Conservation (phyloP, 2,113 vertebrate genomes). For the Abramis brama region DNA sequence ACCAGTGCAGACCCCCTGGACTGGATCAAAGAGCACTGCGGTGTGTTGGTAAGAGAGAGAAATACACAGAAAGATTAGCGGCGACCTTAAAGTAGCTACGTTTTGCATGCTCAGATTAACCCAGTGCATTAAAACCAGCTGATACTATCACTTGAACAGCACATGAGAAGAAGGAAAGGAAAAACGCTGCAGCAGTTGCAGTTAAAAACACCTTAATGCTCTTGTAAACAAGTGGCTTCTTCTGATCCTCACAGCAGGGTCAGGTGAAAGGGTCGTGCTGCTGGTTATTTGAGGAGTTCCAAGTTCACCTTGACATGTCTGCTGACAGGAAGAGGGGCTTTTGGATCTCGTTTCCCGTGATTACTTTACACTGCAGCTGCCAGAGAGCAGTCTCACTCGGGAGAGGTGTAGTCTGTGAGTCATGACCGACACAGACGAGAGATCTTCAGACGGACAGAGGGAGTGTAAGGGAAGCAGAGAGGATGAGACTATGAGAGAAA, state of each 20-base stretch:
- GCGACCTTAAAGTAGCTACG: neutral
- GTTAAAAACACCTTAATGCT: conserved; percentile 52
- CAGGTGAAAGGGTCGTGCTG: conserved; percentile 60
- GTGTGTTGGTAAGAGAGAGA: conserved; percentile 19
- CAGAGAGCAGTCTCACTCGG: conserved; percentile 65
- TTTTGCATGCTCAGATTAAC: conserved; percentile 46
- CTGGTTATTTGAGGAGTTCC: conserved; percentile 76
- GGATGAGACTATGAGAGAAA: conserved; percentile 20
- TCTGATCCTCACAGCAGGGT: conserved; percentile 67
- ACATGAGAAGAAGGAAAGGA: conserved; percentile 15
- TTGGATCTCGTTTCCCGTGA: conserved; percentile 75
- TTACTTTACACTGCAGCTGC: conserved; percentile 76
- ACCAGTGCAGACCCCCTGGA: conserved; percentile 48
- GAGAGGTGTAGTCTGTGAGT: conserved; percentile 51
- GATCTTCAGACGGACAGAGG: conserved; percentile 24
- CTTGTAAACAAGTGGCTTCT: conserved; percentile 67
- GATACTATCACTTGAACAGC: conserved; percentile 48
- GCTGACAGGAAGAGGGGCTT: conserved; percentile 76
- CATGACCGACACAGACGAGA: conserved; percentile 30
- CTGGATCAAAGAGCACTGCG: conserved; percentile 61
- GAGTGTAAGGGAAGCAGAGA: conserved; percentile 11
- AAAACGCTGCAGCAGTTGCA: conserved; percentile 40
- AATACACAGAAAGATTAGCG: conserved; percentile 38
- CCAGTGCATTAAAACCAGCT: conserved; percentile 51
- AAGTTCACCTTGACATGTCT: conserved; percentile 79